Percentiles rank a stretch among this genome's conserved stretches.
Evolutionary conservation across 1,140 invertebrate genomes (phyloP).

Genomic region (Trichonephila inaurata): DNA sequence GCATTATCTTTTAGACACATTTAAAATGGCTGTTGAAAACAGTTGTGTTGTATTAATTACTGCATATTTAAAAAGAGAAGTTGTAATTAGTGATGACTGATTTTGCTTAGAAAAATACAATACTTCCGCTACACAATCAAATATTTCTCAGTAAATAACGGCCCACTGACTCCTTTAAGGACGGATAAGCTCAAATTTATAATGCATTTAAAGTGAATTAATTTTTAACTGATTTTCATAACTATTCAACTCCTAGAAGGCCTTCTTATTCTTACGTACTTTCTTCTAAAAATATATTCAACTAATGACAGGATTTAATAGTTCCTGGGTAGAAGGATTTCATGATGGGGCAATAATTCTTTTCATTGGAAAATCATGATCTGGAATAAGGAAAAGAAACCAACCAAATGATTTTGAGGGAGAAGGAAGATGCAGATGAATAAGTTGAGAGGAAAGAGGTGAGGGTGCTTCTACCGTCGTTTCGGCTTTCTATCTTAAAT

Average conservation of each 20-base stretch:
- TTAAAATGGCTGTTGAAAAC: not conserved
- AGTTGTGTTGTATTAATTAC: not conserved
- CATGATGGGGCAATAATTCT: slow-evolving; percentile 43
- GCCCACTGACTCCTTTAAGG: slow-evolving; percentile 22
- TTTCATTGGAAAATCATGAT: slow-evolving; percentile 65
- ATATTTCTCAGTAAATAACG: not conserved
- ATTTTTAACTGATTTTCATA: slow-evolving; percentile 49
- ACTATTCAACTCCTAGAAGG: slow-evolving; percentile 19
- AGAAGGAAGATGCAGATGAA: not conserved
- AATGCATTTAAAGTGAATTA: slow-evolving; percentile 34
- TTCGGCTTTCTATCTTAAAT: slow-evolving; percentile 10
- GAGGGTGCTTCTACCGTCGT: not conserved
- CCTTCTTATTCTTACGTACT: slow-evolving; percentile 4
- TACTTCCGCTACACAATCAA: not conserved
- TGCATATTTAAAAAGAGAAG: not conserved
- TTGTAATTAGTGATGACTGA: not conserved
- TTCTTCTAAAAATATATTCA: slow-evolving; percentile 24
- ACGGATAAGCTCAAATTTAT: slow-evolving; percentile 46
- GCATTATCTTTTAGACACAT: not conserved
- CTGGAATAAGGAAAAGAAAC: slow-evolving; percentile 30
- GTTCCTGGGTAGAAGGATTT: not conserved
- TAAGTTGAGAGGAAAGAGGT: not conserved
- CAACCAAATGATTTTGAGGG: slow-evolving; percentile 23
- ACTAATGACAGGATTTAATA: slow-evolving; percentile 60
- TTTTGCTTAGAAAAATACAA: slow-evolving; percentile 17